A percentile compares a stretch with the other conserved stretches of the same genome.
Conservation (phyloP, 2,888 invertebrate genomes). For the Cosmorhoe ocellata region DNA sequence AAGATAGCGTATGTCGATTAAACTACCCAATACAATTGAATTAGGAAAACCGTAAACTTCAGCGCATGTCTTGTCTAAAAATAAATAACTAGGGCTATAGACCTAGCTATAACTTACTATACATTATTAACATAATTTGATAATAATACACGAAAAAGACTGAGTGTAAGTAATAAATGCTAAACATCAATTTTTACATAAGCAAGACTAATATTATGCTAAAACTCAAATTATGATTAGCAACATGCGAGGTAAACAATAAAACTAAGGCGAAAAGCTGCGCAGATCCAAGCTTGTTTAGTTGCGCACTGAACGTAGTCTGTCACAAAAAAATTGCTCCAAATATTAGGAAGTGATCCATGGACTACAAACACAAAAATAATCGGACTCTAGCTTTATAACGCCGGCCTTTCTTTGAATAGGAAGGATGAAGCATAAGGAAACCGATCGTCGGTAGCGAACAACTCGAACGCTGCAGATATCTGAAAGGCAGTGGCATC, state of each 20-base stretch:
- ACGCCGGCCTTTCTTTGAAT: no score
- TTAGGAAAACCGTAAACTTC: background rate
- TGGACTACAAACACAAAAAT: no score
- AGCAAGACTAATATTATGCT: slow-evolving; percentile 5
- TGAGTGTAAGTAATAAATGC: background rate
- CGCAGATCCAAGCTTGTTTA: slow-evolving; percentile 18
- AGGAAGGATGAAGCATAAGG: no score
- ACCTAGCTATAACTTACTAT: slow-evolving; percentile 4
- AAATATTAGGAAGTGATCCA: no score
- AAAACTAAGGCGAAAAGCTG: slow-evolving; percentile 20
- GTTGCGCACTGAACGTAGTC: background rate
- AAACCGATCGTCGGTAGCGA: no score
- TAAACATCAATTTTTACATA: background rate
- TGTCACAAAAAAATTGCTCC: background rate
- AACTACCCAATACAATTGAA: background rate
- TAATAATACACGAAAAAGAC: slow-evolving; percentile 1
- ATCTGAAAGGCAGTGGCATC: no score
- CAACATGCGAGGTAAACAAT: slow-evolving; percentile 15
- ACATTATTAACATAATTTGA: slow-evolving; percentile 1
- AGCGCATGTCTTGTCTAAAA: no score
- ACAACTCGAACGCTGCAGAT: no score
- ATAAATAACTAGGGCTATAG: background rate
- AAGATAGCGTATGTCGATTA: background rate
- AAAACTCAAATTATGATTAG: background rate
- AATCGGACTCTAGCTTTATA: no score